These are phyloP conservation scores for Eurois occulta DNA, from an alignment of 2,888 invertebrate species.

Conservation along the genomic window DNA sequence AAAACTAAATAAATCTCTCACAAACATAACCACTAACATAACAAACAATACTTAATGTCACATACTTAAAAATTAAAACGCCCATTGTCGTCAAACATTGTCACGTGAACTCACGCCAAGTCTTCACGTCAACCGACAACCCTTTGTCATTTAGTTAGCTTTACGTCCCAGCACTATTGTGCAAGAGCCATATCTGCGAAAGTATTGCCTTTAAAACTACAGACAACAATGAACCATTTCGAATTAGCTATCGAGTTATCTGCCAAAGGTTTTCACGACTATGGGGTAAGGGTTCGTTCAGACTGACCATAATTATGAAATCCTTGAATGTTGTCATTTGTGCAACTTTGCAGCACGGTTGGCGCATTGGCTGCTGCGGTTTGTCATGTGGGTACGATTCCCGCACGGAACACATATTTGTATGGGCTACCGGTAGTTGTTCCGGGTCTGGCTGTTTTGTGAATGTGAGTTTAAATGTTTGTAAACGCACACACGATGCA, in stretches of 20 bases:
- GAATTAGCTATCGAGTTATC: constrained; percentile 89
- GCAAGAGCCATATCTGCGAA: constrained; percentile 83
- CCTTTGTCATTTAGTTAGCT: constrained; percentile 67
- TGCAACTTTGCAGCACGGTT: not conserved
- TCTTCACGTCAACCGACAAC: constrained; percentile 58
- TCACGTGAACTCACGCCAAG: constrained; percentile 32
- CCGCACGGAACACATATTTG: too few species aligned
- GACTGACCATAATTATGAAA: constrained; percentile 5
- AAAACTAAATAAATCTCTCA: constrained; percentile 8
- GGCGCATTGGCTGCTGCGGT: too few species aligned
- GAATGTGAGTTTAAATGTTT: too few species aligned
- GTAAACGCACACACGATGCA: too few species aligned
- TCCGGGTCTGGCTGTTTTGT: too few species aligned
- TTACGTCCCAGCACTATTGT: constrained; percentile 79
- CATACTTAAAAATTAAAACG: constrained; percentile 52
- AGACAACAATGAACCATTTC: constrained; percentile 89
- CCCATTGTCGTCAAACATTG: constrained; percentile 48
- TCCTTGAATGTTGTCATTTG: not conserved
- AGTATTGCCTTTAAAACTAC: constrained; percentile 86
- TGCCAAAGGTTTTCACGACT: constrained; percentile 83
- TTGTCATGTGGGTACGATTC: too few species aligned
- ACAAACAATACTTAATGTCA: constrained; percentile 30
- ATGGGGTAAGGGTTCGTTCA: constrained; percentile 25
- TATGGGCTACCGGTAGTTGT: too few species aligned
- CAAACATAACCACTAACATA: constrained; percentile 10